Conservation (phyloP, 1,140 invertebrate species). For the Neelides sp. region DNA sequence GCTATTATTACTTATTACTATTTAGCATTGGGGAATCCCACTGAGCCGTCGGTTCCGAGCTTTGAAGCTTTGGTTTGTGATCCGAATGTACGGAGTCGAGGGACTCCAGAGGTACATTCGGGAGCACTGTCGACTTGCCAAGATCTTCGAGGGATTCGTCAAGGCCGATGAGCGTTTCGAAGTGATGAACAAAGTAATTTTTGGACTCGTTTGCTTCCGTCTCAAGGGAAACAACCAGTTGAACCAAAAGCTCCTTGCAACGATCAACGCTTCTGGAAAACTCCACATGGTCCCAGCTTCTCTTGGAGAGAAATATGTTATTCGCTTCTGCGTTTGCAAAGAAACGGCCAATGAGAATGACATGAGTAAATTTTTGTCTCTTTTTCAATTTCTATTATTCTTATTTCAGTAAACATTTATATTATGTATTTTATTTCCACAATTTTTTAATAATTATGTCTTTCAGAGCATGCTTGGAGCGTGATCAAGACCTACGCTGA, state of each 20-base stretch:
- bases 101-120: constrained; percentile 85
- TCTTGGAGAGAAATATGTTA: constrained; percentile 77
- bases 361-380: constrained; percentile 58
- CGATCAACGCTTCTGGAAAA: constrained; percentile 88
- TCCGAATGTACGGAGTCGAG: constrained; percentile 81
- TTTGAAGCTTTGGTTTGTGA: constrained; percentile 93
- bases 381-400: not conserved
- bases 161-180: constrained; percentile 79
- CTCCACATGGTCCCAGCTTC: constrained; percentile 92
- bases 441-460: constrained; percentile 11
- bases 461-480: constrained; percentile 71
- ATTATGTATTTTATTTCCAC: not conserved
- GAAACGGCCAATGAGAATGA: constrained; percentile 77
- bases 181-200: constrained; percentile 75
- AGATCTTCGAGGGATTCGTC: constrained; percentile 79
- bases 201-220: constrained; percentile 70
- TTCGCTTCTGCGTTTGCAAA: constrained; percentile 86
- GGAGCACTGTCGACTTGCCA: constrained; percentile 80
- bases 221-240: constrained; percentile 70
- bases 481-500: constrained; percentile 57
- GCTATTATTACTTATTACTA: not conserved
- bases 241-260: constrained; percentile 86
- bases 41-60: constrained; percentile 76
- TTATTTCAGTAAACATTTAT: not conserved
- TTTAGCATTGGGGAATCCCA: constrained; percentile 85